A percentile compares a stretch with the other conserved stretches of the same genome.
Evolutionary conservation across 2,888 invertebrate species (phyloP).

Genomic region (Diarsia brunnea): DNA sequence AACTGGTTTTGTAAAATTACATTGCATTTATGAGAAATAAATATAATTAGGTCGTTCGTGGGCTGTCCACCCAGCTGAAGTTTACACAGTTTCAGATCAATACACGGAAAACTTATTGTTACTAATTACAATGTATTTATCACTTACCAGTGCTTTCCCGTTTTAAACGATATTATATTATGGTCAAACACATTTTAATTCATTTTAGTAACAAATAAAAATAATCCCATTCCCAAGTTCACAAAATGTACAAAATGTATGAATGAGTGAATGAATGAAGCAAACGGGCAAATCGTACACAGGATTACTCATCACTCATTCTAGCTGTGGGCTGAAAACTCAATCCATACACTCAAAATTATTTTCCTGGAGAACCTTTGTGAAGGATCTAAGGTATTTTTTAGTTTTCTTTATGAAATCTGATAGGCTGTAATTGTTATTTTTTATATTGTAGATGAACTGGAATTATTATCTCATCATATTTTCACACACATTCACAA

Average conservation of each 20-base stretch:
- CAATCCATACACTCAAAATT: conserved; percentile 36
- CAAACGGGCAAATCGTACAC: conserved; percentile 31
- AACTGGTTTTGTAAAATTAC: neutral
- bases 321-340: conserved; percentile 19
- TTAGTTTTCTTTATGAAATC: neutral
- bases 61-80: conserved; percentile 53
- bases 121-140: neutral
- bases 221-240: conserved; percentile 19
- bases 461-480: neutral
- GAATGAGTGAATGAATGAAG: conserved; percentile 40
- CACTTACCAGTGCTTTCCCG: conserved; percentile 67
- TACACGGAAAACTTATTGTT: neutral
- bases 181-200: conserved; percentile 54
- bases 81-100: conserved; percentile 40
- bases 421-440: accelerated
- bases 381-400: neutral
- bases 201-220: conserved; percentile 44
- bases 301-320: conserved; percentile 66
- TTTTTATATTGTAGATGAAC: neutral
- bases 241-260: conserved; percentile 52
- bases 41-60: conserved; percentile 63
- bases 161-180: conserved; percentile 21
- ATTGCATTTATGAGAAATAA: conserved; percentile 25
- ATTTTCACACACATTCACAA: neutral
- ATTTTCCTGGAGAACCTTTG: conserved; percentile 10